Evolutionary conservation across 2,113 vertebrate genomes (phyloP).

Genomic region (Trematocara marginatum): DNA sequence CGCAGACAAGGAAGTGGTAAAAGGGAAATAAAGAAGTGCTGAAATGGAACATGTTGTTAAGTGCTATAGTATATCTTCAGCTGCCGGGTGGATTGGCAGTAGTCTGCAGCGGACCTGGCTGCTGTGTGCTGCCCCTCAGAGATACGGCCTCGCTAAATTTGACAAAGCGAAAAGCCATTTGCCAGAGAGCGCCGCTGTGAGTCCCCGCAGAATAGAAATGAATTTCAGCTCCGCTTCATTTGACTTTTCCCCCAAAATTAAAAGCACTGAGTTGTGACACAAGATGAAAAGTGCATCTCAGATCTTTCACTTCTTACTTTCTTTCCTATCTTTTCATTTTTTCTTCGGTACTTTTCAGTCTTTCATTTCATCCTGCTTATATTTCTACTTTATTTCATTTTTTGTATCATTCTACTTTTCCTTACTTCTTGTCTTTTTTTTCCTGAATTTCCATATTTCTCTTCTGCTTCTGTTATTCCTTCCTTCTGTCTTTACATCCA

Average conservation of each 20-base stretch:
- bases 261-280: conserved; percentile 58
- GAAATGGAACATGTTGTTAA: neutral
- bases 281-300: neutral
- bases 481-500: neutral
- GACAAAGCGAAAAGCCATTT: conserved; percentile 57
- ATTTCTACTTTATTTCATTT: neutral
- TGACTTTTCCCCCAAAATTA: conserved; percentile 55
- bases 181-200: conserved; percentile 6
- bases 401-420: neutral
- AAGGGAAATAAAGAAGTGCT: neutral
- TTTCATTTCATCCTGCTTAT: neutral
- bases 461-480: neutral
- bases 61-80: neutral
- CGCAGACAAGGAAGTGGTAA: neutral
- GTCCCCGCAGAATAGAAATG: conserved; percentile 46
- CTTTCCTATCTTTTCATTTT: neutral
- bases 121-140: conserved; percentile 2
- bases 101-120: neutral
- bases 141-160: conserved; percentile 2
- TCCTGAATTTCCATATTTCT: neutral
- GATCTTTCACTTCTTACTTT: neutral
- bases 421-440: neutral
- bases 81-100: neutral
- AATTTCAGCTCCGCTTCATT: conserved; percentile 55
- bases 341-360: neutral